A percentile compares a stretch with the other conserved stretches of the same genome.
These are phyloP conservation scores for Lineus longissimus DNA, from an alignment of 1,140 invertebrate genomes.

Conservation along the genomic window DNA sequence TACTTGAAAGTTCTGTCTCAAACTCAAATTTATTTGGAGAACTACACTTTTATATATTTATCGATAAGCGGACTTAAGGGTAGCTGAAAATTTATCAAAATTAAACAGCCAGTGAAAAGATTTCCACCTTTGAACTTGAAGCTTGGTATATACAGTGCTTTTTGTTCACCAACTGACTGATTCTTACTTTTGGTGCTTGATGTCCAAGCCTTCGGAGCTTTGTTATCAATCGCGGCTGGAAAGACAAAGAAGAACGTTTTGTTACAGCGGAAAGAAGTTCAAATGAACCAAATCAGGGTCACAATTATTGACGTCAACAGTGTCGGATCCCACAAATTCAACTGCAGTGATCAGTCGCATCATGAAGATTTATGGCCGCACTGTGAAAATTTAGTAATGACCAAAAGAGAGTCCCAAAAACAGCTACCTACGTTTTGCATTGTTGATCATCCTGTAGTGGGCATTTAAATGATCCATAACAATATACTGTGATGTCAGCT, in stretches of 20 bases:
- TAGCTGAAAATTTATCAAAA: neutral
- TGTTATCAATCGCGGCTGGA: constrained; percentile 48
- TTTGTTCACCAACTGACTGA: neutral
- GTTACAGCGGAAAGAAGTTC: neutral
- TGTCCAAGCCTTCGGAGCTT: constrained; percentile 34
- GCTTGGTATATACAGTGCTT: neutral
- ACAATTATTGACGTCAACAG: neutral
- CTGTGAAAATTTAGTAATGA: too few species aligned
- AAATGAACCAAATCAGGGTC: too few species aligned
- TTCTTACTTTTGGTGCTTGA: constrained; percentile 44
- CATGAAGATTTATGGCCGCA: too few species aligned
- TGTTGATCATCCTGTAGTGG: constrained; percentile 47
- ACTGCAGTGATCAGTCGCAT: too few species aligned
- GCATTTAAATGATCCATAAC: constrained; percentile 50
- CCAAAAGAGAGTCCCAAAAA: too few species aligned
- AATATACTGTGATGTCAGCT: constrained; percentile 44
- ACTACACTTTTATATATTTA: too few species aligned
- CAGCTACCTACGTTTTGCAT: constrained; percentile 48
- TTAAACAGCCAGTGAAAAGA: neutral
- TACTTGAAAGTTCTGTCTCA: too few species aligned
- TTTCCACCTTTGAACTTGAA: neutral
- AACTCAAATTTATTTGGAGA: too few species aligned
- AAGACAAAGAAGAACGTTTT: constrained; percentile 3
- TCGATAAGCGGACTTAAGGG: too few species aligned
- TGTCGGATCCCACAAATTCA: neutral